Evolutionary conservation across 2,113 vertebrate species (phyloP).

Genomic region (Rhipidura dahli): DNA sequence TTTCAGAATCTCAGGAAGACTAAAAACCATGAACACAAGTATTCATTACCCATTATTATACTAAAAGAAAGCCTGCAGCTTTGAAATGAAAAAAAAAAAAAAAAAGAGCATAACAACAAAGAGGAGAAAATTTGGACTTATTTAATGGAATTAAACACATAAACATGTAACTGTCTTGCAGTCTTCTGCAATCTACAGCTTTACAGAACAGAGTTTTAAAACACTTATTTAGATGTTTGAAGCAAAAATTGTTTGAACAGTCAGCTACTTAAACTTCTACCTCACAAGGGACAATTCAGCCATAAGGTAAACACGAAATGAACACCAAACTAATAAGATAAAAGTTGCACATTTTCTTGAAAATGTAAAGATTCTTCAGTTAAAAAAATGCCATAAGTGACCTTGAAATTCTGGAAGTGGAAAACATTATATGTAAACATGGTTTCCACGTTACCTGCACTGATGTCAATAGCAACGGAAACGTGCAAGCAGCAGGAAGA

Average conservation of each 20-base stretch:
- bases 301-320: not conserved
- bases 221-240: not conserved
- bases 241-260: not conserved
- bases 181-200: not conserved
- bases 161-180: not conserved
- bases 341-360: not conserved
- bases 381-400: not conserved
- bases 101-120: not conserved
- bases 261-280: not conserved
- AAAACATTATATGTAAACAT: not conserved
- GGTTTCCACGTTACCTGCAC: not conserved
- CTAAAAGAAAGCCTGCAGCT: not conserved
- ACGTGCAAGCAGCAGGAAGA: not conserved
- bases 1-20: not conserved
- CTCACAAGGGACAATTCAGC: not conserved
- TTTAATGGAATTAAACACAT: not conserved
- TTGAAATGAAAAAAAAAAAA: not conserved
- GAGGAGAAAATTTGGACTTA: not conserved
- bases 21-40: not conserved
- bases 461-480: rapidly evolving
- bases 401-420: not conserved
- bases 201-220: not conserved
- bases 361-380: not conserved
- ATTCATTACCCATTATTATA: not conserved
- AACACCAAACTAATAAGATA: not conserved